These are phyloP conservation scores for Epinotia brunnichana DNA, from an alignment of 2,888 invertebrate genomes.

Conservation along the genomic window DNA sequence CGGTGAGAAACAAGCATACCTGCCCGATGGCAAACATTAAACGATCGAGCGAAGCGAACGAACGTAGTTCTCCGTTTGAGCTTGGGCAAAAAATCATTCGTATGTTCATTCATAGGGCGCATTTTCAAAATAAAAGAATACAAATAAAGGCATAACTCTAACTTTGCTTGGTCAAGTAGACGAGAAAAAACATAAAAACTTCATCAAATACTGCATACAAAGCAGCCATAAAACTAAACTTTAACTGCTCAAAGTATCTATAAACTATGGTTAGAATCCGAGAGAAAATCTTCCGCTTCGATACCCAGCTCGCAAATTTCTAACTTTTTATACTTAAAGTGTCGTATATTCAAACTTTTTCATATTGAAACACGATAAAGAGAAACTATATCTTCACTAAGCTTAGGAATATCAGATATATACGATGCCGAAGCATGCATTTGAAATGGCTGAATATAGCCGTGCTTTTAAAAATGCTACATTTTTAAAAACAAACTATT, in stretches of 20 bases:
- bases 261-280: not conserved
- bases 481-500: too few species aligned
- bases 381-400: not conserved
- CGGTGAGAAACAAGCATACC: not conserved
- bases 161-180: too few species aligned
- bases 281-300: not conserved
- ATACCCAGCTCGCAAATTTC: not conserved
- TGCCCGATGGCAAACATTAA: not conserved
- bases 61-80: too few species aligned
- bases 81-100: too few species aligned
- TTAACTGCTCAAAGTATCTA: not conserved
- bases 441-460: too few species aligned
- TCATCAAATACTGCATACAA: not conserved
- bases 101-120: too few species aligned
- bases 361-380: constrained; percentile 13
- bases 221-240: not conserved
- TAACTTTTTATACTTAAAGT: not conserved
- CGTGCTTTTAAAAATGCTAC: too few species aligned
- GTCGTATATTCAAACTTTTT: constrained; percentile 5
- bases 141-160: too few species aligned
- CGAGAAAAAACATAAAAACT: not conserved
- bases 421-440: too few species aligned
- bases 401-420: not conserved
- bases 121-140: too few species aligned
- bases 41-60: too few species aligned